These are phyloP conservation scores for Apogon talboti DNA, from an alignment of 2,797 vertebrate species.

Conservation along the genomic window DNA sequence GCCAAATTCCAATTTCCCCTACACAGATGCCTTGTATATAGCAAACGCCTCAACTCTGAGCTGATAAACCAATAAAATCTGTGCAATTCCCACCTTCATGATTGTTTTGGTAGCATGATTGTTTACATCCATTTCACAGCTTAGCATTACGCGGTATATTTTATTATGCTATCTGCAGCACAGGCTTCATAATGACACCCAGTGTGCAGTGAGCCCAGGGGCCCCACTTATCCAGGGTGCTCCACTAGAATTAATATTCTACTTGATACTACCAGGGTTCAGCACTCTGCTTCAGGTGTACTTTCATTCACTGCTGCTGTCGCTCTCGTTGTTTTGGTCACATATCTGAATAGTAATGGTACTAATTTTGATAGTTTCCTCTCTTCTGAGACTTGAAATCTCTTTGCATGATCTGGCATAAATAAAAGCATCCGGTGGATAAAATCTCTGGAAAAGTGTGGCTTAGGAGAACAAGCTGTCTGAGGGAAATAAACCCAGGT, in stretches of 20 bases:
- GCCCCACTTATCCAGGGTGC: conserved; percentile 54
- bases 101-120: conserved; percentile 29
- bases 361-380: conserved; percentile 14
- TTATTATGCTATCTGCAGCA: conserved; percentile 45
- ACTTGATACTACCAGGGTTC: conserved; percentile 50
- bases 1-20: neutral
- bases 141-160: conserved; percentile 29
- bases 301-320: conserved; percentile 21
- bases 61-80: conserved; percentile 20
- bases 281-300: conserved; percentile 44
- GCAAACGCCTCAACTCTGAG: neutral
- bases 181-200: conserved; percentile 48
- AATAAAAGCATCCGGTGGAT: neutral
- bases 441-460: neutral
- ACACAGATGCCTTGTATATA: neutral
- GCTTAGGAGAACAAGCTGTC: neutral
- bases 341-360: conserved; percentile 5
- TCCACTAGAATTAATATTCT: conserved; percentile 53
- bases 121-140: conserved; percentile 45
- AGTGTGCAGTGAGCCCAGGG: conserved; percentile 26
- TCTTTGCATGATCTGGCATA: neutral
- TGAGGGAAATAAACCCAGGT: conserved; percentile 32
- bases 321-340: conserved; percentile 21
- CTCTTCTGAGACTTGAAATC: neutral
- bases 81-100: conserved; percentile 20